These are phyloP conservation scores for Siphlonurus alternatus DNA, from an alignment of 2,888 invertebrate species.

Conservation along the genomic window DNA sequence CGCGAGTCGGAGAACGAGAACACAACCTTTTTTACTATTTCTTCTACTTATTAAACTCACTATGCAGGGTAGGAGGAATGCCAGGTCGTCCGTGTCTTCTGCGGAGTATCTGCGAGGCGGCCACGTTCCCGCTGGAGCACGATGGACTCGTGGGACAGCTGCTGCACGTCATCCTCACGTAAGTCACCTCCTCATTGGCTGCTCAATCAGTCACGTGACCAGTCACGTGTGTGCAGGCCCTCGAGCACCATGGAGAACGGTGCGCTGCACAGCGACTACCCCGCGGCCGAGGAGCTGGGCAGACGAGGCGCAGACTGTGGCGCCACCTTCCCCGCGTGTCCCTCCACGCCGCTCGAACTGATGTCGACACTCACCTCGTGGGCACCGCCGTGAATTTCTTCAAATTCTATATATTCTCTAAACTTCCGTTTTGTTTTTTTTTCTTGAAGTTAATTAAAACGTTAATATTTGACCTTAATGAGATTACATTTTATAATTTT, in stretches of 20 bases:
- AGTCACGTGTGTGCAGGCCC: slow-evolving; percentile 31
- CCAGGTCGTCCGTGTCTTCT: slow-evolving; percentile 3
- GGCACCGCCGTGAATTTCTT: background rate
- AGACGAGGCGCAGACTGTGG: slow-evolving; percentile 8
- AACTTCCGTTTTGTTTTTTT: no score
- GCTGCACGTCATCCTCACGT: slow-evolving; percentile 6
- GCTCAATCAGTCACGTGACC: background rate
- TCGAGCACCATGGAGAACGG: slow-evolving; percentile 36
- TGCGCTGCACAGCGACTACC: slow-evolving; percentile 8
- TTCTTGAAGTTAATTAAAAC: background rate
- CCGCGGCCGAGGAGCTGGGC: slow-evolving; percentile 11
- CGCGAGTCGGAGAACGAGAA: background rate
- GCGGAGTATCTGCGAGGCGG: slow-evolving; percentile 6
- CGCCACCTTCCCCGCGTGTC: slow-evolving; percentile 8
- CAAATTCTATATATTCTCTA: no score
- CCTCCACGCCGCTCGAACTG: slow-evolving; percentile 10
- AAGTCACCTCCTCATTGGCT: background rate
- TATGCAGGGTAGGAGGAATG: background rate
- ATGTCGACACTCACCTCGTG: background rate
- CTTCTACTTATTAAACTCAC: background rate
- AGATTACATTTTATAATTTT: background rate
- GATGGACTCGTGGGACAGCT: slow-evolving; percentile 6
- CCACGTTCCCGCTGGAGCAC: background rate
- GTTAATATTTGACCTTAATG: background rate
- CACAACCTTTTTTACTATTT: background rate